phyloP scores from a whole-genome alignment of 1,140 invertebrate genomes.

The Heliconius melpomene region DNA sequence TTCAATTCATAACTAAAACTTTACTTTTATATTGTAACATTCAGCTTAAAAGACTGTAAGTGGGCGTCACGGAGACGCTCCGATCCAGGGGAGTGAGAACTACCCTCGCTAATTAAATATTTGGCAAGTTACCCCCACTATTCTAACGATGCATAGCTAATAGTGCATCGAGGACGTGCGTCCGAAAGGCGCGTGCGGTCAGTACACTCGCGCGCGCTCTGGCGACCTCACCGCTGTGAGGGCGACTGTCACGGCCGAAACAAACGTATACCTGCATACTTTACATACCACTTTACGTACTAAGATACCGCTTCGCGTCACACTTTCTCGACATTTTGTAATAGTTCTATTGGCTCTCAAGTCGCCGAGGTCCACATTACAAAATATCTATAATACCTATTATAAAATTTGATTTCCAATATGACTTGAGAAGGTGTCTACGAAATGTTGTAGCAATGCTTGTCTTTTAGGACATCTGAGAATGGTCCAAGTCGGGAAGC shows the following conservation, averaged over 20 bases:
- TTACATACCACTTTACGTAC: slow-evolving; percentile 2
- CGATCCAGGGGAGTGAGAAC: slow-evolving; percentile 17
- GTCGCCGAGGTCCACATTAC: not conserved
- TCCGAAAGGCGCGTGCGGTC: slow-evolving; percentile 67
- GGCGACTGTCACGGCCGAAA: slow-evolving; percentile 50
- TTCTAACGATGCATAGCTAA: slow-evolving; percentile 62
- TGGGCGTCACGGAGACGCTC: not conserved
- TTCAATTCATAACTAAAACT: not conserved
- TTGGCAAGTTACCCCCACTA: slow-evolving; percentile 56
- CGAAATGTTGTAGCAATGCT: not conserved
- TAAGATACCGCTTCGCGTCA: slow-evolving; percentile 28
- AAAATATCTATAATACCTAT: not conserved
- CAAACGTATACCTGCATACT: slow-evolving; percentile 18
- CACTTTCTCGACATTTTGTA: slow-evolving; percentile 27
- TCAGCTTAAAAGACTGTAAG: not conserved
- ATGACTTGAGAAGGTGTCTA: not conserved
- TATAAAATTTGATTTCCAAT: not conserved
- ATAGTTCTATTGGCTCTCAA: not conserved
- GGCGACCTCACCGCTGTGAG: slow-evolving; percentile 49
- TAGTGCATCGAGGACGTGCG: slow-evolving; percentile 63
- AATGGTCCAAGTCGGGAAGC: slow-evolving; percentile 15
- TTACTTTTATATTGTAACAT: not conserved
- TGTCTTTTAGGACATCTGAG: not conserved
- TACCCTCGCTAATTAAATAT: slow-evolving; percentile 44
- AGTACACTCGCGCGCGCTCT: slow-evolving; percentile 71